Evolutionary conservation across 2,113 vertebrate species (phyloP), one percentile per base, ranked within the genome.

Genomic region (Grus americana): DNA sequence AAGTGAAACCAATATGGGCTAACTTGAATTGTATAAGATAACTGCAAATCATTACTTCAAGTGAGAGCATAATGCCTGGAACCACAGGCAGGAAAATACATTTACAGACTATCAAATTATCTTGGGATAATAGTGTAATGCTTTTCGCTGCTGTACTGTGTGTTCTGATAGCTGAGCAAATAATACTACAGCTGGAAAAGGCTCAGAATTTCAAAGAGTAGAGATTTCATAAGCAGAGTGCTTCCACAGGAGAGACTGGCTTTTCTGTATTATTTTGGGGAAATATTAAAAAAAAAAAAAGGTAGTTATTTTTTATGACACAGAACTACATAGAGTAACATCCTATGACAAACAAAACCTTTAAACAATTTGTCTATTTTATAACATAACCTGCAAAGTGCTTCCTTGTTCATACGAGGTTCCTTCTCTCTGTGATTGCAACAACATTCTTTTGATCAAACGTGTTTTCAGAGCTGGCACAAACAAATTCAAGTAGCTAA

Each of bases 31-130:
- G 80, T 36, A 22, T 65, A 84, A 93, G 80, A 79, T 89, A 79
- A 88, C n/a, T 76, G 91, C 81, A 87, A 86, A 93, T 75, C 76
- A 38, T 93, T 84, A 65, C 73, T 84, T 91, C 83, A 79, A 89
- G 84, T 91, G 47, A 91, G 70, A 92, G 36, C 67, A 47, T 87
- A 91, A 89, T 94, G 47, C 70, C 67, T 97, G 80, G 80, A 93
- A 92, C 84, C 58, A 72, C 71, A 76, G 80, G 50, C 78, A 85
- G 74, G 84, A 75, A 93, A 95, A 91, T 89, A 76, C 73, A 94
- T 89, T 92, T 91, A 89, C 73, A 62, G 73, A 73, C 70, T 89
- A 92, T 89, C 86, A 97, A 92, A 95, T 95, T 96, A 93, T 91
- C 92, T 88, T 79, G 58, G 70, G 78, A 91, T 96, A 93, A 95